These are phyloP conservation scores for Sebastes ruberrimus DNA, from an alignment of 2,797 vertebrate species.

Conservation along the genomic window DNA sequence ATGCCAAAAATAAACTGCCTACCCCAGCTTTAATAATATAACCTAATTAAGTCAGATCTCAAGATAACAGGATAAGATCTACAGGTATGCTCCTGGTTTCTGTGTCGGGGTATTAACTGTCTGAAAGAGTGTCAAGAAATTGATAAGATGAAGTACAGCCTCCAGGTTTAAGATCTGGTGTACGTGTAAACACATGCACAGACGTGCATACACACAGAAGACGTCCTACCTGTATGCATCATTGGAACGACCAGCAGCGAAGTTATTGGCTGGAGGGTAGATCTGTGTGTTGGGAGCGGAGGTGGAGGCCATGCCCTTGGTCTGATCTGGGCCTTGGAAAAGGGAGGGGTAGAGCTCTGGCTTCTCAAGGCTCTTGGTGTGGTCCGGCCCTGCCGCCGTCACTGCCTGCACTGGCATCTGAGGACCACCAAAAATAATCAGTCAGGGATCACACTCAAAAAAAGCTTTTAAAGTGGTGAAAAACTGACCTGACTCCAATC, in stretches of 20 bases:
- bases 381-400: constrained; percentile 80
- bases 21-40: not conserved
- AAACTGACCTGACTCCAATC: not conserved
- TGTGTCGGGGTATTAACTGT: not conserved
- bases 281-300: constrained; percentile 85
- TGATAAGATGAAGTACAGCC: not conserved
- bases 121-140: not conserved
- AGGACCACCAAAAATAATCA: not conserved
- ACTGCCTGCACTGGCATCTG: constrained; percentile 88
- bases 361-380: constrained; percentile 89
- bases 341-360: constrained; percentile 82
- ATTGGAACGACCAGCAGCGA: constrained; percentile 77
- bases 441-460: not conserved
- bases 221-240: constrained; percentile 89
- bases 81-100: not conserved
- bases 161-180: not conserved
- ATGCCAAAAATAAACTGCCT: not conserved
- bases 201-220: not conserved
- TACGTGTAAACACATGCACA: not conserved
- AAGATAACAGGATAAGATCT: not conserved
- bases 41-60: constrained; percentile 1
- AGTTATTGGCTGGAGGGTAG: constrained; percentile 86
- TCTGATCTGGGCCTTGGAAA: constrained; percentile 83
- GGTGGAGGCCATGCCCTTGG: constrained; percentile 87
- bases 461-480: not conserved